Base-by-base conservation (phyloP, 2,888 invertebrate species). In the Troilus luridus region DNA sequence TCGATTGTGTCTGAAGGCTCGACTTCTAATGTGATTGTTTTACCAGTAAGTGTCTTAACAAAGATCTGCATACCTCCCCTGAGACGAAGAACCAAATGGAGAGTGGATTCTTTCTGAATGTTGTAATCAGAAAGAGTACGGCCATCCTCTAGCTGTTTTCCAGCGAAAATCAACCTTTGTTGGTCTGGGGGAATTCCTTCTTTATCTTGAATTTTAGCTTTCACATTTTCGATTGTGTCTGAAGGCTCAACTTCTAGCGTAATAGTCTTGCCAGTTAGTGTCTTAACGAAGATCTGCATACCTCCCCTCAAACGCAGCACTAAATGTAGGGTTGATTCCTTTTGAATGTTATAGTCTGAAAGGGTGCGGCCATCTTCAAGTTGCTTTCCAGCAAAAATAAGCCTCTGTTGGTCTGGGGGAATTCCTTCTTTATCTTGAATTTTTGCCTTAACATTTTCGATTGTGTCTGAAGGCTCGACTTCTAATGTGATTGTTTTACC, bases 1-100 rank as follows among this genome's bases (percentile, higher is more conserved):
- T 96, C 96, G 92, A 96, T 96, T 0, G 95, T 95, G 93, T 96
- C 96, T 0, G 95, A 95, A 11, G 96, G 94, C 93, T 96, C 96
- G 0, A 95, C 94, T 92, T 94, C 94, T 8, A 94, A 92, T 8
- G 94, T 94, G 92, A 95, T 95, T 90, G 95, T 95, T 93, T 95
- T 95, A 24, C 95, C 95, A 8, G 95, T 95, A 0, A 95, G 93
- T 9, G 95, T 95, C 93, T 95, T 95, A 41, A 95, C 94, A 93
- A 94, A 95, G 93, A 96, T 96, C 94, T 96, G 96, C 93, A 96
- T 96, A 0, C 92, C 96, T 93, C 96, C 96, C 92, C 95, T 94
- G 59, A 95, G 94, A 91, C 95, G 94, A 90, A 95, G 93, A 10
- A 95, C 95, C 81, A 95, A 93, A 92, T 95, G 95, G 27, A 95